Evolutionary conservation across 2,113 vertebrate genomes (phyloP).

Genomic region (Montifringilla adamsi): DNA sequence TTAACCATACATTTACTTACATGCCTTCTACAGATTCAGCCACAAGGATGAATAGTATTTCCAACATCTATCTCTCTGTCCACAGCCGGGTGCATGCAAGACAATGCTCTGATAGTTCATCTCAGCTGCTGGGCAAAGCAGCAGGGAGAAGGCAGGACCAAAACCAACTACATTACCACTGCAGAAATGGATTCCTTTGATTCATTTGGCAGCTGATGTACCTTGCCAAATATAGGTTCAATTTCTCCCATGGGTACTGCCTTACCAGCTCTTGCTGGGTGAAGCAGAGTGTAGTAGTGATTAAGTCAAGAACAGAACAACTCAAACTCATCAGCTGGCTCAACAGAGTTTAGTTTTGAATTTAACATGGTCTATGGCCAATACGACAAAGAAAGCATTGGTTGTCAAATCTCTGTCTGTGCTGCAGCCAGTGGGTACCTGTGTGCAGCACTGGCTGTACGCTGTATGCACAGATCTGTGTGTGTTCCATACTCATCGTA

Average conservation of each 20-base stretch:
- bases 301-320: not conserved
- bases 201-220: not conserved
- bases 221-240: not conserved
- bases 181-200: not conserved
- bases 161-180: not conserved
- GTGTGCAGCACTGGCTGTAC: accelerated
- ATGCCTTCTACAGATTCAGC: not conserved
- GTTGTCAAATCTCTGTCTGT: not conserved
- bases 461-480: not conserved
- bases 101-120: accelerated
- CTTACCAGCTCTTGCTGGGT: not conserved
- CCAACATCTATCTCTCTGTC: not conserved
- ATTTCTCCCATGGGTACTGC: not conserved
- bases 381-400: not conserved
- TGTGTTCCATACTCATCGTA: accelerated
- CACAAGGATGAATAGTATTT: not conserved
- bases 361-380: not conserved
- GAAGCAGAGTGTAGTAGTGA: not conserved
- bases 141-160: not conserved
- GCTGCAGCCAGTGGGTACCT: not conserved
- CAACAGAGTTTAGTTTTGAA: not conserved
- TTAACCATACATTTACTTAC: not conserved
- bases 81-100: not conserved
- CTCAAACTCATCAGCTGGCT: not conserved
- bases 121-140: not conserved